Percentiles rank a stretch among this genome's conserved stretches.
Evolutionary conservation across 2,797 vertebrate genomes (phyloP).

Genomic region (Lepus townsendii): DNA sequence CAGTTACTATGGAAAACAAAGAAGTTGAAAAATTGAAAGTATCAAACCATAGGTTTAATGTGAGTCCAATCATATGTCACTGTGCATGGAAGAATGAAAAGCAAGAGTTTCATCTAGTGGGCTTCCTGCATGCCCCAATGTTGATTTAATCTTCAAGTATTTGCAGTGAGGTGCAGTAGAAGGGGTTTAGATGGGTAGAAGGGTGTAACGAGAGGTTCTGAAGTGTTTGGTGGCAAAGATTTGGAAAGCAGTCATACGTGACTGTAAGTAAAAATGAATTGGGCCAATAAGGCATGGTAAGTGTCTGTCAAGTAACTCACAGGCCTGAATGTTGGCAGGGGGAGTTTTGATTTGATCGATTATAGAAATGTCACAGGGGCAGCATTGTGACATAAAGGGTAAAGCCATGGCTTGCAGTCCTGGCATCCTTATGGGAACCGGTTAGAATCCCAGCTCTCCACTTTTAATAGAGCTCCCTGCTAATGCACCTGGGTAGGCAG

Average conservation of each 20-base stretch:
- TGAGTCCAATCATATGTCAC: neutral
- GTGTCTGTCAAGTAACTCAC: neutral
- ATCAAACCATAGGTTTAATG: neutral
- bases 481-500: too few species aligned
- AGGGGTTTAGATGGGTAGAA: neutral
- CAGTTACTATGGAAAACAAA: neutral
- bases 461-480: too few species aligned
- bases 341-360: neutral
- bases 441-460: too few species aligned
- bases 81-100: too few species aligned
- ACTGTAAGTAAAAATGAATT: neutral
- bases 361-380: neutral
- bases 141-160: neutral
- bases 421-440: too few species aligned
- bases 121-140: too few species aligned
- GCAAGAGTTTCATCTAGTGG: too few species aligned
- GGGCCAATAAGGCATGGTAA: neutral
- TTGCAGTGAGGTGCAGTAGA: neutral
- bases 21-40: neutral
- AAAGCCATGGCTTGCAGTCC: neutral
- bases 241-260: neutral
- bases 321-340: neutral
- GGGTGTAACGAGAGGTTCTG: neutral
- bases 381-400: too few species aligned
- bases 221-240: neutral